Conservation (phyloP, 2,888 invertebrate genomes). For the Cantharis rustica region DNA sequence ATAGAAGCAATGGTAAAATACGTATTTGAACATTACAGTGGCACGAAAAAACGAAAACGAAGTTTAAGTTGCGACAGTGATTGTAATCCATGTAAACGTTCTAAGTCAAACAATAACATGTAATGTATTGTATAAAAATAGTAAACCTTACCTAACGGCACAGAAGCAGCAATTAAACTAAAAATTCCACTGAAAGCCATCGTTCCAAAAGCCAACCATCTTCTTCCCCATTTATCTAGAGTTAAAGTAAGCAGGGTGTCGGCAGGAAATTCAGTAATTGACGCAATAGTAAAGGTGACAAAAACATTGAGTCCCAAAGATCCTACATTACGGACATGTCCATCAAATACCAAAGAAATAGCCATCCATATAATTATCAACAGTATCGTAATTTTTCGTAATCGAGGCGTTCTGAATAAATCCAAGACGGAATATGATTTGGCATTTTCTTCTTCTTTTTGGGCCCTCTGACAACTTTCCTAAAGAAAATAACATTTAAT, state of each 20-base stretch:
- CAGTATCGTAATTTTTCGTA: constrained; percentile 76
- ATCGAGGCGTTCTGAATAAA: constrained; percentile 76
- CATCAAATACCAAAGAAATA: constrained; percentile 86
- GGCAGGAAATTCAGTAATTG: constrained; percentile 83
- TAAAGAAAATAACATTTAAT: constrained; percentile 38
- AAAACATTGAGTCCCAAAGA: constrained; percentile 83
- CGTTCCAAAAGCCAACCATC: constrained; percentile 84
- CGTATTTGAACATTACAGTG: constrained; percentile 10
- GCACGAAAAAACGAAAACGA: not conserved
- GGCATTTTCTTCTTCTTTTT: constrained; percentile 72
- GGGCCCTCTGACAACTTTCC: constrained; percentile 70
- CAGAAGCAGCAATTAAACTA: constrained; percentile 76
- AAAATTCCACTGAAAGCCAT: constrained; percentile 82
- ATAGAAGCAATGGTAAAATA: constrained; percentile 37
- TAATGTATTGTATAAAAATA: not conserved
- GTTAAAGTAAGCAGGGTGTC: constrained; percentile 80
- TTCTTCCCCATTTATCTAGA: constrained; percentile 79
- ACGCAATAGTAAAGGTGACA: constrained; percentile 82
- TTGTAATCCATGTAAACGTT: not conserved
- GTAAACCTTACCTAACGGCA: constrained; percentile 69
- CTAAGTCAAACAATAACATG: not conserved
- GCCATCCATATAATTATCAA: constrained; percentile 88
- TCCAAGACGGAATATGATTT: constrained; percentile 79
- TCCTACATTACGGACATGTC: constrained; percentile 86
- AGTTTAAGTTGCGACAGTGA: not conserved